These are phyloP conservation scores for Gobiocypris rarus DNA, from an alignment of 2,113 vertebrate species.

Conservation along the genomic window DNA sequence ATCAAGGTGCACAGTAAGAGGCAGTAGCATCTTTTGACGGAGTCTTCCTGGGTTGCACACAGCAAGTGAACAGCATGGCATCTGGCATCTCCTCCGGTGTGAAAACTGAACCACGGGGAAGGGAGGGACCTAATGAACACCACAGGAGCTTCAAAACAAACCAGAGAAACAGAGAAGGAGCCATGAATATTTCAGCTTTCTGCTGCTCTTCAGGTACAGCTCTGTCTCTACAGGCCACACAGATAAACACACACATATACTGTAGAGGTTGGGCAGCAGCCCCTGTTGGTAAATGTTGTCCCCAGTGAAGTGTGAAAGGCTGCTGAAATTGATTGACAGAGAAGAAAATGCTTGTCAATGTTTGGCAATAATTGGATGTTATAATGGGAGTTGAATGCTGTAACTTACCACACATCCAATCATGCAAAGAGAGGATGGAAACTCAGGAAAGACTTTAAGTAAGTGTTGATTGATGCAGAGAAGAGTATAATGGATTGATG, in stretches of 20 bases:
- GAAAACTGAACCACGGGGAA: constrained; percentile 40
- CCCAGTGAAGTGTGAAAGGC: constrained; percentile 9
- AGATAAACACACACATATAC: constrained; percentile 8
- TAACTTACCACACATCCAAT: background rate
- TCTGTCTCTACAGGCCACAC: constrained; percentile 9
- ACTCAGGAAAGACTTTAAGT: background rate
- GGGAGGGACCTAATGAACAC: constrained; percentile 35
- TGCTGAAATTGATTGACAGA: constrained; percentile 35
- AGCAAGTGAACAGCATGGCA: background rate
- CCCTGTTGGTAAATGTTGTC: constrained; percentile 2
- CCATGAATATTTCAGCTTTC: constrained; percentile 60
- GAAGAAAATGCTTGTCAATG: background rate
- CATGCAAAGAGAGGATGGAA: constrained; percentile 18
- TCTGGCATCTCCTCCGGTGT: background rate
- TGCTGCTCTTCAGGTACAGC: constrained; percentile 39
- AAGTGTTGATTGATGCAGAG: background rate
- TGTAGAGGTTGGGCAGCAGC: constrained; percentile 12
- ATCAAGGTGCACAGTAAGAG: background rate
- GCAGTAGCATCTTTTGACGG: background rate
- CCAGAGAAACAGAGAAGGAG: constrained; percentile 42
- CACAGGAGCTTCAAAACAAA: constrained; percentile 38
- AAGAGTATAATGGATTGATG: background rate
- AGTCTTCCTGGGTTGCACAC: background rate
- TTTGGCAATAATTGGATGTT: constrained; percentile 34
- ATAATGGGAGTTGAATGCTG: constrained; percentile 15